Evolutionary conservation across 2,888 invertebrate species (phyloP).

Genomic region (Bellardia bayeri): DNA sequence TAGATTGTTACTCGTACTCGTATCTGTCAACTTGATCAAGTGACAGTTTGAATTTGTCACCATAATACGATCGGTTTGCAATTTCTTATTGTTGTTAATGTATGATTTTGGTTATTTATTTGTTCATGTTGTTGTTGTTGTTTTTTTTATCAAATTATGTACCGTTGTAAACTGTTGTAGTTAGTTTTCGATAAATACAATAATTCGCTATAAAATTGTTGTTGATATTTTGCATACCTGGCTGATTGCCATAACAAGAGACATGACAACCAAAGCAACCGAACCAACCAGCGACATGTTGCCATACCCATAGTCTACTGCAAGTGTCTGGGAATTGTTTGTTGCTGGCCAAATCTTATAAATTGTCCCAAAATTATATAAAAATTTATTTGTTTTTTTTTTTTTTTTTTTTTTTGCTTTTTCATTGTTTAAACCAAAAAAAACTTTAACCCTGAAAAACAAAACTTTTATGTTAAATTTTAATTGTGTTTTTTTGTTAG

Average conservation of each 20-base stretch:
- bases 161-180: conserved; percentile 63
- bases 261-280: conserved; percentile 6
- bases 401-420: conserved; percentile 17
- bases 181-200: conserved; percentile 51
- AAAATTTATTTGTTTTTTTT: conserved; percentile 11
- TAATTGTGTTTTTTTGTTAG: not conserved
- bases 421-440: conserved; percentile 16
- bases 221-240: conserved; percentile 60
- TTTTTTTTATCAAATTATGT: conserved; percentile 65
- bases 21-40: conserved; percentile 59
- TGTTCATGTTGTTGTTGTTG: not conserved
- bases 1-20: conserved; percentile 36
- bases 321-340: conserved; percentile 1
- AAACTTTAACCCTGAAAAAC: conserved; percentile 64
- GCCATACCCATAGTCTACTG: conserved; percentile 27
- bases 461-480: not conserved
- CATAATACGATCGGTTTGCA: conserved; percentile 45
- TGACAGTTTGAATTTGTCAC: conserved; percentile 65
- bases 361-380: conserved; percentile 52
- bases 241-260: conserved; percentile 58
- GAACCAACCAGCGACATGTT: not conserved
- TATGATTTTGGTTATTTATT: conserved; percentile 37
- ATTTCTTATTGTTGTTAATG: conserved; percentile 29
- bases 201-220: conserved; percentile 56
- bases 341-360: not conserved